Conservation (phyloP, 2,797 vertebrate species). For the Prunella strophiata region DNA sequence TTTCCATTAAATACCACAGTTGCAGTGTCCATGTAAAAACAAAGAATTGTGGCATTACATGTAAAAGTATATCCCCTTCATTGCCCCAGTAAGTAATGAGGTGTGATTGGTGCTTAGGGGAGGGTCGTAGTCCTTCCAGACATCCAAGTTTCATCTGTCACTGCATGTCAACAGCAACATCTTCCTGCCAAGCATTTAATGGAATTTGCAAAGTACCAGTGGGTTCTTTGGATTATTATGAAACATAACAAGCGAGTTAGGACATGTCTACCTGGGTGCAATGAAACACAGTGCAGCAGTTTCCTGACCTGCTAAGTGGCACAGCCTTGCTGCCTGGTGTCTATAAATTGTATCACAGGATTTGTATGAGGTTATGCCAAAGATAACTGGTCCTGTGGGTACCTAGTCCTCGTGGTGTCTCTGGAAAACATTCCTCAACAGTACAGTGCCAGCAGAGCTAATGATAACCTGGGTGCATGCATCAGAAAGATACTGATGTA, state of each 20-base stretch:
- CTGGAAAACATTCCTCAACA: not conserved
- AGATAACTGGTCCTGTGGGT: not conserved
- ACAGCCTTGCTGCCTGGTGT: not conserved
- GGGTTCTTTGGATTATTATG: constrained; percentile 3
- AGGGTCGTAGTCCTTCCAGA: not conserved
- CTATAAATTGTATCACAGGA: not conserved
- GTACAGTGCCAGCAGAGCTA: not conserved
- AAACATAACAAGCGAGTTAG: constrained; percentile 27
- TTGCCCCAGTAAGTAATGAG: not conserved
- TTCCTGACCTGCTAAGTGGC: not conserved
- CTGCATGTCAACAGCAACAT: not conserved
- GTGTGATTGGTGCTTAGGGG: not conserved
- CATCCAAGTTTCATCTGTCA: not conserved
- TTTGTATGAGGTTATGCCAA: not conserved
- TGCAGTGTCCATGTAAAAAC: not conserved
- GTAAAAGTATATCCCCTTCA: rapidly evolving
- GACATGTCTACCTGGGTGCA: not conserved
- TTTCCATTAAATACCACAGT: not conserved
- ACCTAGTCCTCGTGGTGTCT: not conserved
- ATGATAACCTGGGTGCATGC: not conserved
- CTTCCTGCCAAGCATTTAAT: not conserved
- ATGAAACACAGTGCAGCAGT: not conserved
- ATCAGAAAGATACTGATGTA: not conserved
- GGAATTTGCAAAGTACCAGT: constrained; percentile 13
- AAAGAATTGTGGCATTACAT: rapidly evolving